Percentiles rank a stretch among this genome's conserved stretches.
phyloP scores from a whole-genome alignment of 2,888 invertebrate species.

The Tiliacea citrago region DNA sequence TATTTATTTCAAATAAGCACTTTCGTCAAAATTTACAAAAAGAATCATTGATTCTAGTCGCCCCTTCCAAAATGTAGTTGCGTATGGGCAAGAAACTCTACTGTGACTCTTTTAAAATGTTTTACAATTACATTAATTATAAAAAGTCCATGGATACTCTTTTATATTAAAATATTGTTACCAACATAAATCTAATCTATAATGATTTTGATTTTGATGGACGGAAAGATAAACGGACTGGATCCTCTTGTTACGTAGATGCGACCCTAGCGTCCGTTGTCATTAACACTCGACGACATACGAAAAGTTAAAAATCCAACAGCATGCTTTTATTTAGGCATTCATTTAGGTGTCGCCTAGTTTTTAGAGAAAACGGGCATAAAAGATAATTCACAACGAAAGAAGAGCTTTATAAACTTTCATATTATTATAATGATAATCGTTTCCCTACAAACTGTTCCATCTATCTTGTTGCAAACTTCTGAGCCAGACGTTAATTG shows the following conservation, averaged over 20 bases:
- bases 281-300: neutral
- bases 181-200: neutral
- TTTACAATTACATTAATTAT: too few relatives aligned
- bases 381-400: neutral
- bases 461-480: conserved; percentile 11
- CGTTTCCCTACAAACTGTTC: neutral
- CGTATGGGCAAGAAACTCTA: too few relatives aligned
- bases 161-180: too few relatives aligned
- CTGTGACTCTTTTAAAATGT: too few relatives aligned
- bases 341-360: neutral
- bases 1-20: too few relatives aligned
- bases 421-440: neutral
- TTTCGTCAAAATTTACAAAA: too few relatives aligned
- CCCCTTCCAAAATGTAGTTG: too few relatives aligned
- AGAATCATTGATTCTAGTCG: too few relatives aligned
- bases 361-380: neutral
- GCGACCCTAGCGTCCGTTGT: neutral
- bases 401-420: conserved; percentile 5
- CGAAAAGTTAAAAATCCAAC: neutral
- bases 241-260: neutral
- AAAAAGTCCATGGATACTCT: too few relatives aligned
- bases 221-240: neutral
- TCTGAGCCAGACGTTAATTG: conserved; percentile 25
- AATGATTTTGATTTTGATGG: neutral
- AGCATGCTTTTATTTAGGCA: neutral